phyloP scores from a whole-genome alignment of 2,797 vertebrate species.

The Fratercula arctica region DNA sequence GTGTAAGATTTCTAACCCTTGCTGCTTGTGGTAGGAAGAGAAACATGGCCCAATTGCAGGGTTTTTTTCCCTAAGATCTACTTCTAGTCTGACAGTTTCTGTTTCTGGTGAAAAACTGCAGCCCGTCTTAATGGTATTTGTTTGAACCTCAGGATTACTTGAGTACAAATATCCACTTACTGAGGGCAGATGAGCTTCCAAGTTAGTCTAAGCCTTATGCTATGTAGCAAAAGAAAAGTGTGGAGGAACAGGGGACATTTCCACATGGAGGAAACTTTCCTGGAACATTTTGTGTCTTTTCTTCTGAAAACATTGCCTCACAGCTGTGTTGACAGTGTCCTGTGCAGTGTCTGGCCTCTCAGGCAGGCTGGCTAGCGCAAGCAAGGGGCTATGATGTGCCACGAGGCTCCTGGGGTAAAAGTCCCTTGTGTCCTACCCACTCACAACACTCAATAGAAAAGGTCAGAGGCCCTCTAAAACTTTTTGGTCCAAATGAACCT shows the following conservation, averaged over 20 bases:
- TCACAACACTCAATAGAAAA: background rate
- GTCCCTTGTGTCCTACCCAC: background rate
- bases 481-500: background rate
- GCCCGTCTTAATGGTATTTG: background rate
- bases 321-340: background rate
- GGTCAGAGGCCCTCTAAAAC: background rate
- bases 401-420: background rate
- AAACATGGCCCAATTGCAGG: background rate
- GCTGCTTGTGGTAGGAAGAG: background rate
- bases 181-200: background rate
- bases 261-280: background rate
- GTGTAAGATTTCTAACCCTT: background rate
- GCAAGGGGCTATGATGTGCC: background rate
- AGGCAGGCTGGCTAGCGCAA: fast-evolving
- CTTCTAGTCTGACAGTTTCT: background rate
- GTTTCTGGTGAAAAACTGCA: background rate
- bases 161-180: background rate
- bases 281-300: background rate
- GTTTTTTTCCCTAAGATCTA: background rate
- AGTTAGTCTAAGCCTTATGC: background rate
- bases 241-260: background rate
- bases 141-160: background rate
- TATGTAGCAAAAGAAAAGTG: background rate
- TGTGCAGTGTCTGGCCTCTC: background rate
- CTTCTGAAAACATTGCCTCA: background rate